A percentile compares a stretch with the other conserved stretches of the same genome.
phyloP scores from a whole-genome alignment of 1,140 invertebrate genomes.

The Ostrea denselamellosa region DNA sequence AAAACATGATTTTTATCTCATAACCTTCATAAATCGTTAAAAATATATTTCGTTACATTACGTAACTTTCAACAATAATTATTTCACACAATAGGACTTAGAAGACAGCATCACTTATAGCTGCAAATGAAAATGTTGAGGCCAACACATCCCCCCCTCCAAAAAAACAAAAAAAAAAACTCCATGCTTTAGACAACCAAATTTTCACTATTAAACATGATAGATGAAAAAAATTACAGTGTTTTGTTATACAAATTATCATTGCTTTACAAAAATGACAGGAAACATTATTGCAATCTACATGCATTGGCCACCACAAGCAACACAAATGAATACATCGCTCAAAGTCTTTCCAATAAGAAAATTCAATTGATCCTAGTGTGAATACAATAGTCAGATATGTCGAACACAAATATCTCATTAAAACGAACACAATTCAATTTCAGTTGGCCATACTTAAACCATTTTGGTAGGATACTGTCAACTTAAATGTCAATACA shows the following conservation, averaged over 20 bases:
- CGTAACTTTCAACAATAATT: not conserved
- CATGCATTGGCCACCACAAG: not conserved
- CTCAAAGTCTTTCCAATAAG: not conserved
- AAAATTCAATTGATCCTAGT: not conserved
- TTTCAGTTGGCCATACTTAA: not conserved
- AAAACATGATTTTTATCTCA: not conserved
- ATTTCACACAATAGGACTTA: not conserved
- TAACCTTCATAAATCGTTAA: not conserved
- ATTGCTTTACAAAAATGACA: no score
- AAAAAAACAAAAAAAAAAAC: no score
- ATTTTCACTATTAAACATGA: not conserved
- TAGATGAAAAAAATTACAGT: no score
- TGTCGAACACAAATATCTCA: not conserved
- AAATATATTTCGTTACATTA: slow-evolving; percentile 18
- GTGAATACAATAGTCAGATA: not conserved
- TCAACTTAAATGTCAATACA: no score
- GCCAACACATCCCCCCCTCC: not conserved
- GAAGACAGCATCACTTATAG: not conserved
- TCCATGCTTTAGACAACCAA: not conserved
- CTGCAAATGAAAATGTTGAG: not conserved
- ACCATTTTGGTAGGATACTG: no score
- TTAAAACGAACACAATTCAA: not conserved
- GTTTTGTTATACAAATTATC: no score
- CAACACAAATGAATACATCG: not conserved
- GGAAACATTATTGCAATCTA: no score